phyloP scores from a whole-genome alignment of 2,113 vertebrate genomes.

The Zapus hudsonius region DNA sequence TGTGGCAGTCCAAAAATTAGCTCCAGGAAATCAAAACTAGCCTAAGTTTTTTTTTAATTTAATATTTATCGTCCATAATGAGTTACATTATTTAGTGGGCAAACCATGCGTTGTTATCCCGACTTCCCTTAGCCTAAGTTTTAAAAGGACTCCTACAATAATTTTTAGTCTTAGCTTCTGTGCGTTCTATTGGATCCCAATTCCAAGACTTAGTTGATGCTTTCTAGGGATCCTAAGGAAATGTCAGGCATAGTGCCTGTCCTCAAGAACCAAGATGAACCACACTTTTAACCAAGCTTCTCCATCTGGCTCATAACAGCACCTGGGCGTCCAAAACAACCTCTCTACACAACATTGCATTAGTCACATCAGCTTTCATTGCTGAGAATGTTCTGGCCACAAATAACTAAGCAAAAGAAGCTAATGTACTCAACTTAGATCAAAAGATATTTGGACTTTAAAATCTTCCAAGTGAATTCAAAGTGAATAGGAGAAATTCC shows the following conservation, averaged over 20 bases:
- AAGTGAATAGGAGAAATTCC: conserved; percentile 15
- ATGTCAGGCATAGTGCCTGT: neutral
- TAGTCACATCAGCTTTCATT: neutral
- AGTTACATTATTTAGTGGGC: no score
- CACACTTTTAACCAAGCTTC: neutral
- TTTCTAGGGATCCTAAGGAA: neutral
- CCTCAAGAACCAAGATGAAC: neutral
- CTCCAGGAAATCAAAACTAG: neutral
- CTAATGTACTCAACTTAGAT: neutral
- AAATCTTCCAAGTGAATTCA: neutral
- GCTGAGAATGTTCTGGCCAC: neutral
- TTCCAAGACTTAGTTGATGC: neutral
- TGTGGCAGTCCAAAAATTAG: neutral
- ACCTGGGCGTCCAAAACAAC: neutral
- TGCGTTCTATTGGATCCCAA: neutral
- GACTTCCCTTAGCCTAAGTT: neutral
- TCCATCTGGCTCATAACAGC: neutral
- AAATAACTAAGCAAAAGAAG: neutral
- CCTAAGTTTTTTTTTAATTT: no score
- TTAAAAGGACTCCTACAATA: neutral
- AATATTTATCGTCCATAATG: no score
- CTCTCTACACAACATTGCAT: neutral
- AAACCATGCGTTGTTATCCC: no score
- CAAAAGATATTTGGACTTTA: neutral
- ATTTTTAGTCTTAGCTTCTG: neutral